Evolutionary conservation across 2,888 invertebrate genomes (phyloP), one percentile per base, ranked within the genome.

Genomic region (Diarsia dahlii): DNA sequence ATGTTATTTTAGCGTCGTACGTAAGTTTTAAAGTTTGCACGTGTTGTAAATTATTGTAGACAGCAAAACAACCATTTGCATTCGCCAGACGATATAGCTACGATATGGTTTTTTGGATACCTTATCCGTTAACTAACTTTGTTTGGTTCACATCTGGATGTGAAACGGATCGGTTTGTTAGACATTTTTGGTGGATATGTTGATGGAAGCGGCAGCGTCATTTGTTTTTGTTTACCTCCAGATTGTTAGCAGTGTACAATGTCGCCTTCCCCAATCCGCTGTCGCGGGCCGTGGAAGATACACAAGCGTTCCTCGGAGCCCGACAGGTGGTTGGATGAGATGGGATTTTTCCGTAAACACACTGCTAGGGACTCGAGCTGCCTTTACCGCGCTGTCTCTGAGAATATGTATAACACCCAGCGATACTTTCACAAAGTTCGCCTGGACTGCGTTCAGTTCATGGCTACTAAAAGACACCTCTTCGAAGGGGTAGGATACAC

Each of bases 351-450:
- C 93, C 97, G 99, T 88, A 99, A 99, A 96, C 98, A 98, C 90
- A 98, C 98, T 28, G 98, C 99, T 72, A 97, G 98, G 90, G 99
- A 99, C 96, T 98, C 98, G 71, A 98, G 98, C 79, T 99, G 98
- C 91, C 96, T 99, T 67, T 99, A 99, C 95, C 97, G 99, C 88
- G 98, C 98, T 18, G 97, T 99, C 71, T 98, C 99, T 56, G 99
- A 99, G 94, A 99, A 99, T 95, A 97, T 98, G 87, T 97, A 95
- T 89, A 97, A 97, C 74, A 97, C 97, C 45, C 97, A 99, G 95
- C 95, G 97, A 84, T 97, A 98, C 93, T 98, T 98, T 92, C 97
- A 97, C 88, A 97, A 97, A 90, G 97, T 99, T 71, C 97, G 99
- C 74, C 96, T 97, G 88, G 97, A 98, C 85, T 98, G 98, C 88